Conservation (phyloP, 2,113 vertebrate species). For the Macquaria ambigua region DNA sequence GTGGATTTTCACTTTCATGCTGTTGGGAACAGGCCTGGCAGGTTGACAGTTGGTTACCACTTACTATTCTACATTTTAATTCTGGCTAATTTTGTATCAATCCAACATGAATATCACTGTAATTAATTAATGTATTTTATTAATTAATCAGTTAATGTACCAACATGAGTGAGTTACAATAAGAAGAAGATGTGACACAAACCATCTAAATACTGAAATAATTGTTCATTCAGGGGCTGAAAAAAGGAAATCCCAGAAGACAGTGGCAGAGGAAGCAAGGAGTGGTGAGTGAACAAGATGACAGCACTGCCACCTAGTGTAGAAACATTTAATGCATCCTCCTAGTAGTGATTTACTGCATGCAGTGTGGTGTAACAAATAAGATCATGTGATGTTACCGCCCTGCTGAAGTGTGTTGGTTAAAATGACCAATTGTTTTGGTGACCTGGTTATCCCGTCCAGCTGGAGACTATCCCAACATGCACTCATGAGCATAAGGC, state of each 20-base stretch:
- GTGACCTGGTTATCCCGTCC: background rate
- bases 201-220: background rate
- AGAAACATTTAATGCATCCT: background rate
- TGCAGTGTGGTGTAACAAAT: background rate
- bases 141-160: background rate
- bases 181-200: conserved; percentile 4
- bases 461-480: background rate
- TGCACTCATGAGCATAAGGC: background rate
- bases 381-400: background rate
- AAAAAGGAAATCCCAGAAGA: conserved; percentile 2
- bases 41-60: background rate
- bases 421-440: background rate
- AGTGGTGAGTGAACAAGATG: conserved; percentile 3
- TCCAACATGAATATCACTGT: background rate
- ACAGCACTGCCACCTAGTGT: conserved; percentile 71
- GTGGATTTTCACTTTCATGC: conserved; percentile 16
- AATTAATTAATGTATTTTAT: background rate
- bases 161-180: background rate
- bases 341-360: background rate
- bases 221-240: conserved; percentile 9
- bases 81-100: background rate
- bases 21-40: background rate
- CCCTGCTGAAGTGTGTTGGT: background rate
- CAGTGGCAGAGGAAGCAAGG: background rate
- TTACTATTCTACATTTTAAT: conserved; percentile 13